Evolutionary conservation across 2,888 invertebrate genomes (phyloP), one percentile per base, ranked within the genome.

Genomic region (Cremastinae sp.): DNA sequence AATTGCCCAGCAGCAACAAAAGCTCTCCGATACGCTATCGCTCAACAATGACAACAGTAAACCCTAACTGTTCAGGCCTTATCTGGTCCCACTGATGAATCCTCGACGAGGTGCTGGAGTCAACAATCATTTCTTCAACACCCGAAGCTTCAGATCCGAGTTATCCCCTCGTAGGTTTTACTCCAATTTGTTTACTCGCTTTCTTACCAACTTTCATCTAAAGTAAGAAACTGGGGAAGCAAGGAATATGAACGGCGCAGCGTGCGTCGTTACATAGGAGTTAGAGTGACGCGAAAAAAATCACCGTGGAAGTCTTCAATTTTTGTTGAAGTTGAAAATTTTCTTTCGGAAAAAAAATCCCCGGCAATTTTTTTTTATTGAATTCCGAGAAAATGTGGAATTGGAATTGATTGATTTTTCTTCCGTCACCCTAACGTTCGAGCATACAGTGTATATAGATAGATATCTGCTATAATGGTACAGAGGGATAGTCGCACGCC

Each of bases 51-150:
- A 89, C 82, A 88, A 85, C 81, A 86, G 86, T 82, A 89, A 89
- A 85, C 89, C 89, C 87, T 89, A 89, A 89, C 89, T 89, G 84
- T 89, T 89, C 88, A 88, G 89, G 87, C 89, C 89, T 80, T 89
- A 89, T 81, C 83, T 89, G 83, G 84, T 62, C 35, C 77, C 84
- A 81, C 85, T 86, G 78, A 79, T 82, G 79, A 84, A 83, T 82
- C 83, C 85, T 71, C 79, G 84, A 77, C 80, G 62, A 49, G 56
- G 39, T 16, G 66, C 64, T 70, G 62, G 66, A 66, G 69, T 65
- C 64, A 79, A 71, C 56, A 75, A 69, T 74, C 71, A 61, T 37
- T 70, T 56, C 65, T 65, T 41, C 43, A 64, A 18, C 53, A 65
- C 59, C 43, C 62, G 55, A 45, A 73, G 28, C 43, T 70, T 71